Evolutionary conservation across 2,113 vertebrate genomes (phyloP).

Genomic region (Glaucidium brasilianum): DNA sequence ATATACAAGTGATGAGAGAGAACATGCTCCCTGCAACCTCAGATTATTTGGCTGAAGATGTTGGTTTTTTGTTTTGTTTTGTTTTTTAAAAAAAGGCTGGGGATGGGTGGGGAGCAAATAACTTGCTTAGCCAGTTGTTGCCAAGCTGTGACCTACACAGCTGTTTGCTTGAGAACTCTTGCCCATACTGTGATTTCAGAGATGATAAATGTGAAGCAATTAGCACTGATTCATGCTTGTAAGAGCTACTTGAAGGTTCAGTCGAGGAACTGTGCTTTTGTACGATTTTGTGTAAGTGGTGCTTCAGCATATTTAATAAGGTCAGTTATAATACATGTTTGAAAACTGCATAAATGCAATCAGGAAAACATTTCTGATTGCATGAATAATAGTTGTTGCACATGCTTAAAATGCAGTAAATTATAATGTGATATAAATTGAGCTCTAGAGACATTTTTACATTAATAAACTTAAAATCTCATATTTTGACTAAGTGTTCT

Average conservation of each 20-base stretch:
- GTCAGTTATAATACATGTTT: conserved; percentile 73
- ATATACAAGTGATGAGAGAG: neutral
- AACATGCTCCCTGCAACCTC: neutral
- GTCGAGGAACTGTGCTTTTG: conserved; percentile 43
- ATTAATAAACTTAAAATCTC: conserved; percentile 62
- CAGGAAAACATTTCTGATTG: conserved; percentile 77
- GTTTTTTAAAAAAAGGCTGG: neutral
- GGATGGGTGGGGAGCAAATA: neutral
- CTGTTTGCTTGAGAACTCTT: conserved; percentile 49
- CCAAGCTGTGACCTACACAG: conserved; percentile 41
- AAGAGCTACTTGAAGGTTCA: conserved; percentile 56
- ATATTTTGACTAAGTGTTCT: conserved; percentile 43
- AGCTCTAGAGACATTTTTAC: conserved; percentile 61
- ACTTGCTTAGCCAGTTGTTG: neutral
- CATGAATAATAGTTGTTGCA: conserved; percentile 72
- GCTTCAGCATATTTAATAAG: conserved; percentile 72
- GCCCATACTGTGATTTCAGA: conserved; percentile 31
- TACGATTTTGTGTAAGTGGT: conserved; percentile 57
- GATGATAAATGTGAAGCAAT: conserved; percentile 58
- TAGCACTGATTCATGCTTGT: conserved; percentile 56
- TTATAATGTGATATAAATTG: conserved; percentile 66
- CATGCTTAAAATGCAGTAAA: conserved; percentile 66
- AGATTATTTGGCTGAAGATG: neutral
- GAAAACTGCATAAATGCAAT: conserved; percentile 73
- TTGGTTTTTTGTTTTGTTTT: too few relatives aligned